Conservation (phyloP, 2,113 vertebrate genomes). For the Trogon melanurus region DNA sequence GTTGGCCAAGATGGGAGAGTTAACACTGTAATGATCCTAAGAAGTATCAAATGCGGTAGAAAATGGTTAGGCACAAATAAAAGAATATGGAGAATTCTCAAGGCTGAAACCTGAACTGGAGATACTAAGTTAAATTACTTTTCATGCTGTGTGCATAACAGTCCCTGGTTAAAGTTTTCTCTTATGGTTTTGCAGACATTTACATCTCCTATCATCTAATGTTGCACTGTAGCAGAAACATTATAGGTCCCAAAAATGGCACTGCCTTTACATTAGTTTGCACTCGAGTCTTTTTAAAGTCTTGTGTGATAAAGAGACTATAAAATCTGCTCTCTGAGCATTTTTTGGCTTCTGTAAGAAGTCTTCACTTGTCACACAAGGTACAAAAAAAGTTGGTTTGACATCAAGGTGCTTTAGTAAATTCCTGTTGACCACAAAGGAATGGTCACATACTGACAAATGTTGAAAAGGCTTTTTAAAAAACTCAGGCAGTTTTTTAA, state of each 20-base stretch:
- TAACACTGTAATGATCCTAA: neutral
- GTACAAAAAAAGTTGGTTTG: neutral
- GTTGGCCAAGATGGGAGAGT: constrained; percentile 11
- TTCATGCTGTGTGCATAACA: neutral
- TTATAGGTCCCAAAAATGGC: neutral
- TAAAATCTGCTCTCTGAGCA: neutral
- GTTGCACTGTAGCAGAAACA: neutral
- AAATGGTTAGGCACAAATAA: neutral
- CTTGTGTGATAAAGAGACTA: neutral
- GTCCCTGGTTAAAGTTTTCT: neutral
- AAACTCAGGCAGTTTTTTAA: neutral
- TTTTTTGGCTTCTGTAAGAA: neutral
- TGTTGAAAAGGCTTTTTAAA: neutral
- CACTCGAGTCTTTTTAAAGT: neutral
- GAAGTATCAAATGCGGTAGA: neutral
- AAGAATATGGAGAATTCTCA: neutral
- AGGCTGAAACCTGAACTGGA: constrained; percentile 35
- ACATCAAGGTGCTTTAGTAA: neutral
- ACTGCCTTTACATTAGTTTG: neutral
- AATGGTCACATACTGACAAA: neutral
- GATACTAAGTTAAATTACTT: constrained; percentile 35
- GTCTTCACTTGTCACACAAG: neutral
- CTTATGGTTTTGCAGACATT: neutral
- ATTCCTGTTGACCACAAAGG: neutral
- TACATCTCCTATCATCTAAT: neutral